Conservation (phyloP, 2,797 vertebrate genomes). For the Clamator glandarius region DNA sequence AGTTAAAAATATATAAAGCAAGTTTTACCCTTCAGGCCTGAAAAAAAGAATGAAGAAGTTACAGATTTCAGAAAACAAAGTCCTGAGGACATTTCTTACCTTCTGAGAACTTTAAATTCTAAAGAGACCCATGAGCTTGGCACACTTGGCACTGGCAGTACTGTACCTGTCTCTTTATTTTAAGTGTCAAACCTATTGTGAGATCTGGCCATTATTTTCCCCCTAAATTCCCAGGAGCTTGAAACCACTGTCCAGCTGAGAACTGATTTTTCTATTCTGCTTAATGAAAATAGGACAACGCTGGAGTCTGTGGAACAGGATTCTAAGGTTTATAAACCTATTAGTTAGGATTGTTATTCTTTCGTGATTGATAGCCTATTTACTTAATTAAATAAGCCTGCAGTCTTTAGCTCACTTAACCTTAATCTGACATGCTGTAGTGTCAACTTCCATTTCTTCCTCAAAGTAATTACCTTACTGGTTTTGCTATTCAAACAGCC, state of each 20-base stretch:
- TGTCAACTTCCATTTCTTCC: background rate
- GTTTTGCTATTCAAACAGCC: background rate
- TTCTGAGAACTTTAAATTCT: background rate
- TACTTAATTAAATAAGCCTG: constrained; percentile 19
- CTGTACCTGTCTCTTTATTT: background rate
- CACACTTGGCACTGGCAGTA: background rate
- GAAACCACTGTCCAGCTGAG: background rate
- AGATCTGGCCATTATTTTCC: background rate
- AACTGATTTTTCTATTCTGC: background rate
- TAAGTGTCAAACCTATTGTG: background rate
- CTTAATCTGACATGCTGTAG: background rate
- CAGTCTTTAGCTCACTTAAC: background rate
- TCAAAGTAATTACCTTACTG: background rate
- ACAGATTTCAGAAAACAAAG: background rate
- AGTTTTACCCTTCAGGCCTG: background rate
- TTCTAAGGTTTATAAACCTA: background rate
- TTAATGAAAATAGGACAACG: background rate
- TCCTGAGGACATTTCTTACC: background rate
- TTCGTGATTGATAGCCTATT: background rate
- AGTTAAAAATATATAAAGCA: background rate
- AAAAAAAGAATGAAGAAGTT: background rate
- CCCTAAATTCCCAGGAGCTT: background rate
- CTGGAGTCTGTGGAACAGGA: background rate
- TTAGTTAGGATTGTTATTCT: background rate
- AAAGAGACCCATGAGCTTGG: background rate